Evolutionary conservation across 2,888 invertebrate species (phyloP).

Genomic region (Cryptops parisi): DNA sequence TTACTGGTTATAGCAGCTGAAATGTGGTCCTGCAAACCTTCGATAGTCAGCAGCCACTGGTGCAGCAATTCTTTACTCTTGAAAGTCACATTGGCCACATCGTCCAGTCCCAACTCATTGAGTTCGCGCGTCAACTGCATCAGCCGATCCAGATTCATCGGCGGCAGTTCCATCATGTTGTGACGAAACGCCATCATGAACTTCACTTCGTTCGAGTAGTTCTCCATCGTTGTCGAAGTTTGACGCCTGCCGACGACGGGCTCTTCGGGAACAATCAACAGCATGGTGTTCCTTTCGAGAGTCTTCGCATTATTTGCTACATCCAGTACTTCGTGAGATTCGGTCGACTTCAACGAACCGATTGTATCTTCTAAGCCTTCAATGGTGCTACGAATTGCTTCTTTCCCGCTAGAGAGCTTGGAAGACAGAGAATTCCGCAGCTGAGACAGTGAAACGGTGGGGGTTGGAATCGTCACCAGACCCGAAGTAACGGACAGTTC

Average conservation of each 20-base stretch:
- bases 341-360: not conserved
- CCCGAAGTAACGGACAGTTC: not conserved
- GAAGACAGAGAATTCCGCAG: not conserved
- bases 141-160: too few relatives aligned
- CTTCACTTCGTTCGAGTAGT: too few relatives aligned
- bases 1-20: not conserved
- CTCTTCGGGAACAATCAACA: not conserved
- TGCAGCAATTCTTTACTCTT: not conserved
- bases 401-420: not conserved
- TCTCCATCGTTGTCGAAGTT: too few relatives aligned
- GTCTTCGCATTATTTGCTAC: not conserved
- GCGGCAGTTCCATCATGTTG: too few relatives aligned
- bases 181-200: not conserved
- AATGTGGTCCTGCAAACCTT: not conserved
- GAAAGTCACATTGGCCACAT: too few relatives aligned
- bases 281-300: too few relatives aligned
- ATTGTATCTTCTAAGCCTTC: not conserved
- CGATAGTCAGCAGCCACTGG: not conserved
- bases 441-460: not conserved
- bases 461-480: not conserved
- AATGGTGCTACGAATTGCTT: not conserved
- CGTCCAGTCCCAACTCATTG: too few relatives aligned
- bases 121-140: too few relatives aligned
- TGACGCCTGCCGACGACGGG: too few relatives aligned
- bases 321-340: not conserved